phyloP scores from a whole-genome alignment of 2,888 invertebrate species.

The Plemyria rubiginata region DNA sequence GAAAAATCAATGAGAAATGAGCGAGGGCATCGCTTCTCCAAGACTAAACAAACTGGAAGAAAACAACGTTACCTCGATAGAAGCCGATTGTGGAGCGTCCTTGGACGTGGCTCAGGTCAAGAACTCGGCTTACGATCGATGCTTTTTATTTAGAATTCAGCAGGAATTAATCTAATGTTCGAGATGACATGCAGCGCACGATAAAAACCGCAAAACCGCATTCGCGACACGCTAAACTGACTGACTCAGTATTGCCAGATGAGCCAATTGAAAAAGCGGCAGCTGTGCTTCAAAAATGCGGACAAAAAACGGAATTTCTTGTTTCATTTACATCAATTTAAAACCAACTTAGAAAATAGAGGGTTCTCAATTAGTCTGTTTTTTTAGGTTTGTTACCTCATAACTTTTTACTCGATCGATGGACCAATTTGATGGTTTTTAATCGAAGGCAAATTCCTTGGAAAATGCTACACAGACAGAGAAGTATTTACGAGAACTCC shows the following conservation, averaged over 20 bases:
- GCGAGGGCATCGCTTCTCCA: constrained; percentile 27
- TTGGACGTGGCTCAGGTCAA: constrained; percentile 56
- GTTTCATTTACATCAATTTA: no score
- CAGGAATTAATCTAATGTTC: constrained; percentile 15
- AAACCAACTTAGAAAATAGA: no score
- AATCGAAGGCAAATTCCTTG: no score
- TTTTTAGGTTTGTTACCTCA: no score
- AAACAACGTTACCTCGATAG: constrained; percentile 29
- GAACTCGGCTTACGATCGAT: constrained; percentile 48
- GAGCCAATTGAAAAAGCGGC: neutral
- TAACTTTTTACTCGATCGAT: no score
- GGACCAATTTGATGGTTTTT: no score
- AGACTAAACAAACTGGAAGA: constrained; percentile 35
- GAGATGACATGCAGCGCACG: constrained; percentile 7
- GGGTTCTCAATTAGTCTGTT: no score
- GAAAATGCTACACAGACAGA: no score
- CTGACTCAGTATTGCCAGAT: neutral
- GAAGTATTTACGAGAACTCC: no score
- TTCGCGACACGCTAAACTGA: constrained; percentile 8
- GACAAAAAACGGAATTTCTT: no score
- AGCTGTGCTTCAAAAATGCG: no score
- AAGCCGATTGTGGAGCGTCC: constrained; percentile 40
- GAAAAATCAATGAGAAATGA: constrained; percentile 70
- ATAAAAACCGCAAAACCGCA: neutral
- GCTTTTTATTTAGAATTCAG: constrained; percentile 49